Evolutionary conservation across 2,888 invertebrate species (phyloP).

Genomic region (Macrostomum cliftonense): DNA sequence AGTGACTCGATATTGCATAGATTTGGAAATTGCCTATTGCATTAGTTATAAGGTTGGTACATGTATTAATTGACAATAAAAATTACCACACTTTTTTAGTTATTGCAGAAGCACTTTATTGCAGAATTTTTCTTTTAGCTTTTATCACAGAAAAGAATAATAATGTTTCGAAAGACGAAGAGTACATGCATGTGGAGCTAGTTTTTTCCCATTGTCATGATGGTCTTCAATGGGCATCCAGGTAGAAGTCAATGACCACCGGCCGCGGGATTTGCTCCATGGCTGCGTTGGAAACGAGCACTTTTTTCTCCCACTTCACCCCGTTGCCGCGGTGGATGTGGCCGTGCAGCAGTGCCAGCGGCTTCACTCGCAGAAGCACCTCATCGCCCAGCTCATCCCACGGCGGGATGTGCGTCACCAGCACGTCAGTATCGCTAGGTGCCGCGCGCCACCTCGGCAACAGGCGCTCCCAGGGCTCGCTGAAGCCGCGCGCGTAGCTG

Average conservation of each 20-base stretch:
- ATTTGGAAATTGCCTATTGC: too few species aligned
- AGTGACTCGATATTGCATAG: too few species aligned
- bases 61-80: too few species aligned
- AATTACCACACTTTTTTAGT: too few species aligned
- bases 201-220: too few species aligned
- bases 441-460: conserved; percentile 19
- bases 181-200: too few species aligned
- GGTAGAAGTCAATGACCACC: conserved; percentile 17
- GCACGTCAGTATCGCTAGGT: conserved; percentile 22
- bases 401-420: conserved; percentile 25
- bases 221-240: too few species aligned
- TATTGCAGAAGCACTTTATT: too few species aligned
- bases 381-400: background rate
- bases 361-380: conserved; percentile 15
- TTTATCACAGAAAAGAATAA: too few species aligned
- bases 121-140: too few species aligned
- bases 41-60: too few species aligned
- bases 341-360: conserved; percentile 22
- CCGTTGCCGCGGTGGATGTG: conserved; percentile 22
- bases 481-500: conserved; percentile 20
- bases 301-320: conserved; percentile 12
- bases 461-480: conserved; percentile 15
- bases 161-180: too few species aligned
- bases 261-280: conserved; percentile 13
- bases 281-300: conserved; percentile 19